Evolutionary conservation across 2,797 vertebrate genomes (phyloP).

Genomic region (Philypnodon macrostomus): DNA sequence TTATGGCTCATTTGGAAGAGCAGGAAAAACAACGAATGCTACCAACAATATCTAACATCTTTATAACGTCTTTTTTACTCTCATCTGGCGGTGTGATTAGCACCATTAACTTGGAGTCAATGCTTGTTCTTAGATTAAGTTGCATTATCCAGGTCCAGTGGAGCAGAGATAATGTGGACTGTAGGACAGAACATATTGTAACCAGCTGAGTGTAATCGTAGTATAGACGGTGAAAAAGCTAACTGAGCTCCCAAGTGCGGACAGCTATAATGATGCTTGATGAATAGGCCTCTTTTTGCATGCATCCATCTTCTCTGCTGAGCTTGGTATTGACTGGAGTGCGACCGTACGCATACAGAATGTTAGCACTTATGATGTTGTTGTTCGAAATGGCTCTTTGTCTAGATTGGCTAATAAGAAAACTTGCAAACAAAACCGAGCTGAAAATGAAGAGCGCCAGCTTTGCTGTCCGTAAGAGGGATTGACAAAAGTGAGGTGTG

Average conservation of each 20-base stretch:
- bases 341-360: background rate
- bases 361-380: conserved; percentile 2
- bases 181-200: conserved; percentile 15
- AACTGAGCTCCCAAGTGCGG: background rate
- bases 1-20: conserved; percentile 1
- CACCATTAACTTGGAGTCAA: conserved; percentile 26
- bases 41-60: conserved; percentile 24
- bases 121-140: conserved; percentile 21
- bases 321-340: conserved; percentile 2
- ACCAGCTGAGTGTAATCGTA: conserved; percentile 10
- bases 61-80: conserved; percentile 9
- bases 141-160: conserved; percentile 14
- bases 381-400: background rate
- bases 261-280: conserved; percentile 27
- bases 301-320: conserved; percentile 17
- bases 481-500: conserved; percentile 28
- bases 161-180: conserved; percentile 6
- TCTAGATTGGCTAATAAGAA: conserved; percentile 31
- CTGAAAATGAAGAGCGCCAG: conserved; percentile 31
- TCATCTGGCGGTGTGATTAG: conserved; percentile 27
- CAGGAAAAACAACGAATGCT: conserved; percentile 23
- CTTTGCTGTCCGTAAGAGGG: conserved; percentile 35
- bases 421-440: conserved; percentile 32
- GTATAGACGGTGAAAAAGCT: background rate
- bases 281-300: conserved; percentile 15